phyloP scores from a whole-genome alignment of 2,888 invertebrate species.

The Seira ritae region DNA sequence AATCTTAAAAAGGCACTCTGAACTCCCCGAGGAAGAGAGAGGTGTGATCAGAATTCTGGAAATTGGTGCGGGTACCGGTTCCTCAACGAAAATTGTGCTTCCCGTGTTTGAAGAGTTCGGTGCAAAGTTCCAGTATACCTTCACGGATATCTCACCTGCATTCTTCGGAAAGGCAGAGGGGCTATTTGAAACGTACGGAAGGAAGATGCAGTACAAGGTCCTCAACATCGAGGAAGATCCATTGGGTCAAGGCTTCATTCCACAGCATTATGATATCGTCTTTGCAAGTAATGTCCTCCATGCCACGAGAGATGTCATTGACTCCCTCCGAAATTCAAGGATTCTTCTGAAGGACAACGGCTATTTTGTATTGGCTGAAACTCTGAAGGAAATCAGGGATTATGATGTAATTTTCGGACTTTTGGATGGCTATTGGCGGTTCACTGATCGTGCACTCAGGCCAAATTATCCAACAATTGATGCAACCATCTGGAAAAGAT shows the following conservation, averaged over 20 bases:
- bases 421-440: slow-evolving; percentile 53
- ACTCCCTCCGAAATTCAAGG: slow-evolving; percentile 38
- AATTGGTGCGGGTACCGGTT: slow-evolving; percentile 60
- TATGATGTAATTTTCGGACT: slow-evolving; percentile 50
- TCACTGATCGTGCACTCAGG: slow-evolving; percentile 51
- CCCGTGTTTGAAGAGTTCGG: slow-evolving; percentile 43
- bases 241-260: slow-evolving; percentile 52
- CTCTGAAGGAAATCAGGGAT: slow-evolving; percentile 19
- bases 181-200: slow-evolving; percentile 45
- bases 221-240: slow-evolving; percentile 62
- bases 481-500: neutral
- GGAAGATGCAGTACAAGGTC: slow-evolving; percentile 53
- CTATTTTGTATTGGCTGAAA: slow-evolving; percentile 37
- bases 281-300: slow-evolving; percentile 61
- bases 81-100: slow-evolving; percentile 40
- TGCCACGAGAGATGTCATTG: slow-evolving; percentile 33
- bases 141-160: slow-evolving; percentile 60
- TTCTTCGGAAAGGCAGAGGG: slow-evolving; percentile 58
- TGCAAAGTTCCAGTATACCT: slow-evolving; percentile 53
- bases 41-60: slow-evolving; percentile 45
- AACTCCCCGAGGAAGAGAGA: slow-evolving; percentile 31
- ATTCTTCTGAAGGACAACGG: slow-evolving; percentile 41
- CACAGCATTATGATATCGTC: slow-evolving; percentile 54
- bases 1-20: slow-evolving; percentile 16
- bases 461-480: slow-evolving; percentile 27